Percentiles rank a stretch among this genome's conserved stretches.
Evolutionary conservation across 2,888 invertebrate species (phyloP).

Genomic region (Andrena praecox): DNA sequence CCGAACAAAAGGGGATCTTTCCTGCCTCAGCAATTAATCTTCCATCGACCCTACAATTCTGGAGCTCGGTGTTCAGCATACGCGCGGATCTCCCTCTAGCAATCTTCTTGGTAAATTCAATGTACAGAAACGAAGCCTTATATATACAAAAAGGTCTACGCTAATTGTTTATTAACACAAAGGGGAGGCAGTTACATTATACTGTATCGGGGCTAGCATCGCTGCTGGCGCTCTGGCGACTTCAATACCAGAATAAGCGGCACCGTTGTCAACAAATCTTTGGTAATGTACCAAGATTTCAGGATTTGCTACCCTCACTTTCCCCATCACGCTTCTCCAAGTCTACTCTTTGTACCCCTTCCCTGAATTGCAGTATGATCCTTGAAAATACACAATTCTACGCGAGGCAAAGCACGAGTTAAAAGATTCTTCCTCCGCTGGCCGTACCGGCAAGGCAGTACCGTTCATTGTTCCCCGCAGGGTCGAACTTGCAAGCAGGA

Average conservation of each 20-base stretch:
- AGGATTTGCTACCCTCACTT: no score
- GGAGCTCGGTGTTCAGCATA: not conserved
- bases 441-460: not conserved
- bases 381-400: not conserved
- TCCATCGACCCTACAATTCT: constrained; percentile 37
- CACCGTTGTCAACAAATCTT: no score
- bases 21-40: constrained; percentile 32
- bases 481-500: constrained; percentile 1
- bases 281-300: no score
- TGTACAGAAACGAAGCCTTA: no score
- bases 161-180: no score
- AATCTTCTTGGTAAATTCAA: not conserved
- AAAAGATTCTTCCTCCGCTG: constrained; percentile 17
- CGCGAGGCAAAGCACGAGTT: constrained; percentile 10
- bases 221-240: no score
- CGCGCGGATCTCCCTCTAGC: not conserved
- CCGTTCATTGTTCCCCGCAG: not conserved
- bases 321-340: no score
- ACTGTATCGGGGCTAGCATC: no score
- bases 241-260: no score
- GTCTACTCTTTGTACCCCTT: no score
- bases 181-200: no score
- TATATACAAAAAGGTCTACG: no score
- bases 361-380: not conserved
- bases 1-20: constrained; percentile 26